Evolutionary conservation across 1,140 invertebrate genomes (phyloP).

Genomic region (Temnothorax longispinosus): DNA sequence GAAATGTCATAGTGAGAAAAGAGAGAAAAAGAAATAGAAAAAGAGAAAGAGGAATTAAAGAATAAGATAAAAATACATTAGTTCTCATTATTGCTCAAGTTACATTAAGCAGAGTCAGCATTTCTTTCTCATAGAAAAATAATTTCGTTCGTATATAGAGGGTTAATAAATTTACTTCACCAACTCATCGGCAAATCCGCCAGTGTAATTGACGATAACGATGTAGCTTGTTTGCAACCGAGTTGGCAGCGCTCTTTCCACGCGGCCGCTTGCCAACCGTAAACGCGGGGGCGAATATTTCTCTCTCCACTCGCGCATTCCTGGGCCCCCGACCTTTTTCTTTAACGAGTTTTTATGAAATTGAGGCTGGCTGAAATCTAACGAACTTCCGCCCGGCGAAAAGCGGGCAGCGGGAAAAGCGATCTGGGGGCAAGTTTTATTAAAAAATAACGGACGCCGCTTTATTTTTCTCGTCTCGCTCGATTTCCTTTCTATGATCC

Average conservation of each 20-base stretch:
- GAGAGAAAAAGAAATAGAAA: not conserved
- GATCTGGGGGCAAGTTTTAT: conserved; percentile 52
- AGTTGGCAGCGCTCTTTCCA: conserved; percentile 62
- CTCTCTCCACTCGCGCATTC: conserved; percentile 30
- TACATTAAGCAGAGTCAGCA: not conserved
- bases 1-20: not conserved
- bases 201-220: conserved; percentile 72
- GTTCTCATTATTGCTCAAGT: not conserved
- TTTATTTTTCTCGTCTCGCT: conserved; percentile 56
- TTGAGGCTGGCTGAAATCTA: conserved; percentile 61
- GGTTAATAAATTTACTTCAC: conserved; percentile 63
- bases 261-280: conserved; percentile 4
- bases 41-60: not conserved
- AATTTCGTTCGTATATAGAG: conserved; percentile 15
- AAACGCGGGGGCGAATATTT: conserved; percentile 25
- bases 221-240: conserved; percentile 67
- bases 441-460: conserved; percentile 62
- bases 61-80: conserved; percentile 7
- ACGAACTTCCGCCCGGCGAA: conserved; percentile 65
- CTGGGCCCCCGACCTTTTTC: conserved; percentile 22
- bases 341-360: conserved; percentile 74
- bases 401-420: conserved; percentile 37
- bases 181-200: conserved; percentile 57
- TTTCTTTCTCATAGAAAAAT: conserved; percentile 31
- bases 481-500: conserved; percentile 31